phyloP scores from a whole-genome alignment of 2,797 vertebrate species.

The Megalops cyprinoides region DNA sequence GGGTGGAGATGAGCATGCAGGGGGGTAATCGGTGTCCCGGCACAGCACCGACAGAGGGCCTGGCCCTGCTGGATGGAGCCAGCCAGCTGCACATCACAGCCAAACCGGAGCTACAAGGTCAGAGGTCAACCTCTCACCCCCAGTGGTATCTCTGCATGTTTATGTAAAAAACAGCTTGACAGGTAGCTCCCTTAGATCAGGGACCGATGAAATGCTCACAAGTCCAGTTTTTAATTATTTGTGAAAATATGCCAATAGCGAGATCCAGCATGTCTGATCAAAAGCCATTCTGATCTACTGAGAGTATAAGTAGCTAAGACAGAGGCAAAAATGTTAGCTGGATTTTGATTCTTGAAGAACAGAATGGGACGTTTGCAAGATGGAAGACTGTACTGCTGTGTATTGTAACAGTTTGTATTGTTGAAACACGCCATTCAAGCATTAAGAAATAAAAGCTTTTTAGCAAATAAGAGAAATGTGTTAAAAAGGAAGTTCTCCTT shows the following conservation, averaged over 20 bases:
- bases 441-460: not conserved
- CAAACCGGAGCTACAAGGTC: slow-evolving; percentile 74
- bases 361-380: too few relatives aligned
- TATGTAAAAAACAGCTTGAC: not conserved
- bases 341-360: too few relatives aligned
- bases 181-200: too few relatives aligned
- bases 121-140: slow-evolving; percentile 31
- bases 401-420: too few relatives aligned
- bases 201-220: not conserved
- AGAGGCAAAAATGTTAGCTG: too few relatives aligned
- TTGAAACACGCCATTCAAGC: not conserved
- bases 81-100: slow-evolving; percentile 71
- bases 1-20: slow-evolving; percentile 16
- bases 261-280: not conserved
- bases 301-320: too few relatives aligned
- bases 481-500: not conserved
- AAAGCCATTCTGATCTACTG: too few relatives aligned
- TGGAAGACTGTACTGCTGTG: too few relatives aligned
- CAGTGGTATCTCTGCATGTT: not conserved
- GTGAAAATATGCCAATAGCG: not conserved
- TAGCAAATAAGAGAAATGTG: not conserved
- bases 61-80: slow-evolving; percentile 65
- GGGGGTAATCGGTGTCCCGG: slow-evolving; percentile 39
- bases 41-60: slow-evolving; percentile 41
- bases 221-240: not conserved